Evolutionary conservation across 2,797 vertebrate genomes (phyloP), one percentile per base, ranked within the genome.

Genomic region (Gallinago solitaria): DNA sequence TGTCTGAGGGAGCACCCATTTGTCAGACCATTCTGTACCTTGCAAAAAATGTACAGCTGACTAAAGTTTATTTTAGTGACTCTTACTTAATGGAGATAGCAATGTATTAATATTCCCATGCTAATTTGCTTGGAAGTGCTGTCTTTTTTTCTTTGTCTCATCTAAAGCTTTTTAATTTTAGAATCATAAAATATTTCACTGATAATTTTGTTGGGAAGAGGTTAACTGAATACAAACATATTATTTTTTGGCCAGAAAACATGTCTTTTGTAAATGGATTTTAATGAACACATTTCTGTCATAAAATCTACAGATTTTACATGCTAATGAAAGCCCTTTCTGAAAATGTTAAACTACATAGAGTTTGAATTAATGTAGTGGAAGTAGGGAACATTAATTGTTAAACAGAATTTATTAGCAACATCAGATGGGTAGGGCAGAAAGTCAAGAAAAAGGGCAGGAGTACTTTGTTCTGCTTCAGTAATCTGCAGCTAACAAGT

Each of bases 171-270:
- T 84, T 88, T 51, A 43, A 80, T 39, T 57, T 83, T 50, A 73
- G 37, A 83, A 21, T 87, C 19, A 50, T 90, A 25, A 91, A 87
- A 53, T 75, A 39, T 92, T 94, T 95, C 86, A 87, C 41, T 91
- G 57, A n/a, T 79, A 69, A 45, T 86, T 73, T 85, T 63, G 6
- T 32, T 87, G 48, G 48, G 69, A 94, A 83, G 51, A 83, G 19
- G 28, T 96, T 89, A 92, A 87, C 61, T 32, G 50, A 96, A 88
- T 73, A 74, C 79, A 89, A 95, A 65, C 68, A 24, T 82, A 63
- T 75, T 91, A 93, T 16, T 57, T 68, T 68, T 82, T 86, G 68
- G 21, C 64, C 56, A 91, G 83, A 73, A 91, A 91, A 24, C 8
- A 4, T 30, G 35, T 75, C 48, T 65, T 96, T 90, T 27, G 48